A percentile compares a stretch with the other conserved stretches of the same genome.
Conservation (phyloP, 2,113 vertebrate genomes). For the Xenus cinereus region DNA sequence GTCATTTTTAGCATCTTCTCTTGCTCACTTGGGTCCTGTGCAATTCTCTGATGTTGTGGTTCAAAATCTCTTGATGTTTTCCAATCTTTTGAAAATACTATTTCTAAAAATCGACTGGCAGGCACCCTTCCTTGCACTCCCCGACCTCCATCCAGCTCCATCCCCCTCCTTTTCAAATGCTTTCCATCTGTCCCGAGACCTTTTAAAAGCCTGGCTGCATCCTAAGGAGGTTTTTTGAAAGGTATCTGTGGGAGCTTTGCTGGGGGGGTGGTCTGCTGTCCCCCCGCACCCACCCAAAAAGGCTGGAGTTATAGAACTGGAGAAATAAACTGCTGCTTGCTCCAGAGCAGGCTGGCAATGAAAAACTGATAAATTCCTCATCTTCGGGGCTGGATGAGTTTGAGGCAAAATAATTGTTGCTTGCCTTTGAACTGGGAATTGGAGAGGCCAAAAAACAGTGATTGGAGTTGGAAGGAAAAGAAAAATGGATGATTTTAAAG, state of each 20-base stretch:
- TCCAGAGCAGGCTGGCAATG: neutral
- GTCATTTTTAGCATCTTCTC: neutral
- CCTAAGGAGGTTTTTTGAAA: neutral
- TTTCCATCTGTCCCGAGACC: neutral
- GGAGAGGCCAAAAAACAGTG: neutral
- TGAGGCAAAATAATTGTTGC: conserved; percentile 2
- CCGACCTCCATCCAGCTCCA: neutral
- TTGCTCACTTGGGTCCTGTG: accelerated
- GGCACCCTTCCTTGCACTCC: neutral
- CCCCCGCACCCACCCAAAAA: accelerated
- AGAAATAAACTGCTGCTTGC: neutral
- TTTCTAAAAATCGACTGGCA: neutral
- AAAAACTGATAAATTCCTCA: conserved; percentile 14
- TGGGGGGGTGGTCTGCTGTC: too few species aligned
- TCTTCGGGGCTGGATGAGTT: neutral
- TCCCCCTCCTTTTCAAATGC: neutral
- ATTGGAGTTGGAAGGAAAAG: neutral
- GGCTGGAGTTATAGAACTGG: neutral
- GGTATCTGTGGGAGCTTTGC: neutral
- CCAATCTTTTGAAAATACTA: neutral
- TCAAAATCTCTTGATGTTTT: neutral
- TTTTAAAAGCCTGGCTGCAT: neutral
- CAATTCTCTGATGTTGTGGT: neutral
- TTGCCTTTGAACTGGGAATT: neutral
- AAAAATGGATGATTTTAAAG: neutral